A percentile compares a stretch with the other conserved stretches of the same genome.
These are phyloP conservation scores for Rhamphomyia laevipes DNA, from an alignment of 2,888 invertebrate species.

Conservation along the genomic window DNA sequence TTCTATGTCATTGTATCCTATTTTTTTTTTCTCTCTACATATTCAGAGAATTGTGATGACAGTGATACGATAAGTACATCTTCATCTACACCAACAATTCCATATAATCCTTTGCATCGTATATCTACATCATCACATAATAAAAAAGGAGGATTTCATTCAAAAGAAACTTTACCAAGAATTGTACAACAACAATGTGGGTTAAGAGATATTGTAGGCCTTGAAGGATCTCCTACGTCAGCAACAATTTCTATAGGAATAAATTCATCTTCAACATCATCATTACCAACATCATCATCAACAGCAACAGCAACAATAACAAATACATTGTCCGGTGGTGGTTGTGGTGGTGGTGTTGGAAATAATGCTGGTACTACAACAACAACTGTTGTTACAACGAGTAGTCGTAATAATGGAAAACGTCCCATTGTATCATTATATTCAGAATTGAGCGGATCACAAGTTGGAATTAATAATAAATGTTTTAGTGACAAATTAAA, in stretches of 20 bases:
- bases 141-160: slow-evolving; percentile 21
- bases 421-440: background rate
- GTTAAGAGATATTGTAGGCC: slow-evolving; percentile 10
- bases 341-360: slow-evolving; percentile 5
- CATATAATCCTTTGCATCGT: slow-evolving; percentile 16
- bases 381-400: slow-evolving; percentile 8
- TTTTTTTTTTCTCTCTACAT: slow-evolving; percentile 5
- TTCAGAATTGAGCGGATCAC: background rate
- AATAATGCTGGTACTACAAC: slow-evolving; percentile 11
- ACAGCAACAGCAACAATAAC: slow-evolving; percentile 10
- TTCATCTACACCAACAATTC: slow-evolving; percentile 25
- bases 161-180: slow-evolving; percentile 24
- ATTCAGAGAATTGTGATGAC: slow-evolving; percentile 30
- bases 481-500: background rate
- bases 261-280: slow-evolving; percentile 9
- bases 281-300: slow-evolving; percentile 8
- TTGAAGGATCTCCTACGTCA: background rate
- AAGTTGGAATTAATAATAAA: slow-evolving; percentile 6
- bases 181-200: slow-evolving; percentile 29
- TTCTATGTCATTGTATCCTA: background rate
- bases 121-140: slow-evolving; percentile 12
- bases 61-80: slow-evolving; percentile 27
- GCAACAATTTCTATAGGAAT: slow-evolving; percentile 1
- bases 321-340: slow-evolving; percentile 4
- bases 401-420: slow-evolving; percentile 5